These are phyloP conservation scores for Apostichopus leukothele DNA, from an alignment of 53 echinoderm and acorn worm species.

Conservation along the genomic window DNA sequence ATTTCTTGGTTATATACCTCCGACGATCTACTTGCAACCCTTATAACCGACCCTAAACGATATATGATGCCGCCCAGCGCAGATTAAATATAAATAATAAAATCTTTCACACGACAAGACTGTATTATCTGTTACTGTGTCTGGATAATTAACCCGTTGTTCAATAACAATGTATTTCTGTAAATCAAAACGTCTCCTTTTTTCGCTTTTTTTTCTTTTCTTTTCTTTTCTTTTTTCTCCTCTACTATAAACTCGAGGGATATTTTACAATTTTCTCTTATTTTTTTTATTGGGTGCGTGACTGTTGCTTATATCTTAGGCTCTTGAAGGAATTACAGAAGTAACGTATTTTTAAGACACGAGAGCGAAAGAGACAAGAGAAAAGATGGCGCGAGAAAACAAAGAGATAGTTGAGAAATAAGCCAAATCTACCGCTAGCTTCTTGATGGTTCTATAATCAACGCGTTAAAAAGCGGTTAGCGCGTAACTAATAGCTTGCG, in stretches of 20 bases:
- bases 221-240: too few species aligned
- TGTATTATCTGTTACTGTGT: too few species aligned
- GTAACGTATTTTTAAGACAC: background rate
- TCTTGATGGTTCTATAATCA: conserved; percentile 47
- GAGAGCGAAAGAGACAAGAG: background rate
- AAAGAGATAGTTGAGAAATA: background rate
- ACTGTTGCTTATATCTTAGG: conserved; percentile 12
- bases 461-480: conserved; percentile 50
- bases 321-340: conserved; percentile 14
- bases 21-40: too few species aligned
- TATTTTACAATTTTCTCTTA: background rate
- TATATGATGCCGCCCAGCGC: too few species aligned
- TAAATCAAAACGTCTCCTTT: too few species aligned
- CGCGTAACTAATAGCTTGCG: conserved; percentile 49
- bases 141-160: too few species aligned
- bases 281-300: background rate
- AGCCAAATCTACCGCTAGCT: conserved; percentile 31
- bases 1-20: too few species aligned
- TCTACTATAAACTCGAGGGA: background rate
- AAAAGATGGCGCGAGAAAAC: conserved; percentile 6
- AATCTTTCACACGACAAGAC: too few species aligned
- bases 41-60: too few species aligned
- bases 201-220: too few species aligned
- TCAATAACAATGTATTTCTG: too few species aligned
- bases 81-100: too few species aligned